Evolutionary conservation across 2,113 vertebrate genomes (phyloP).

Genomic region (Willisornis vidua): DNA sequence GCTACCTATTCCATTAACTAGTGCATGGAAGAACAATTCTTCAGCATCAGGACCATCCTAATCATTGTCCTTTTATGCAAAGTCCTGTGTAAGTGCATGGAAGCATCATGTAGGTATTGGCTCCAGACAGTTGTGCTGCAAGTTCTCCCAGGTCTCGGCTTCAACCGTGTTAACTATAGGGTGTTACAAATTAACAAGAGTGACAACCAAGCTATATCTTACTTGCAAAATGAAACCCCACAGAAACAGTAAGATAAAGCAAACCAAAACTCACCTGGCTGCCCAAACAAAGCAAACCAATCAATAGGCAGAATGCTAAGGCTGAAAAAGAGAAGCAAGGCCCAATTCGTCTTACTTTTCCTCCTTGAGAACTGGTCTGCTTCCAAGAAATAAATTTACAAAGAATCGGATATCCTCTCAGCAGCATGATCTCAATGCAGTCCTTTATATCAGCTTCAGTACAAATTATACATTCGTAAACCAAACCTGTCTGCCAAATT

Average conservation of each 20-base stretch:
- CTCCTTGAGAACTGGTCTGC: not conserved
- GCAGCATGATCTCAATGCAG: not conserved
- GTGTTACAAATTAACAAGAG: not conserved
- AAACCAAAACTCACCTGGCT: not conserved
- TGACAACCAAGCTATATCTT: not conserved
- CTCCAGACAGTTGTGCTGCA: not conserved
- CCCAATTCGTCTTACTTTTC: not conserved
- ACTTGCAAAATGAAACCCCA: not conserved
- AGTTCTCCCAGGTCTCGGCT: not conserved
- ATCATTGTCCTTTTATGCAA: not conserved
- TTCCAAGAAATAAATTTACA: not conserved
- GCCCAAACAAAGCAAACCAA: not conserved
- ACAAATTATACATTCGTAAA: not conserved
- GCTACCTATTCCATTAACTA: not conserved
- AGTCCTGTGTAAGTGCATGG: accelerated
- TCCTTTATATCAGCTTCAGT: not conserved
- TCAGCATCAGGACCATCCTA: not conserved
- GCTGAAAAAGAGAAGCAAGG: not conserved
- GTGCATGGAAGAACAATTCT: not conserved
- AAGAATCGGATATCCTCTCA: not conserved
- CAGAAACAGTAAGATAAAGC: not conserved
- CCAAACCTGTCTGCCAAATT: not conserved
- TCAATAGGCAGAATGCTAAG: not conserved
- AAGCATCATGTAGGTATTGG: not conserved
- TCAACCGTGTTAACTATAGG: not conserved